Conservation (phyloP, 2,797 vertebrate species). For the Sebastes hubbsi region DNA sequence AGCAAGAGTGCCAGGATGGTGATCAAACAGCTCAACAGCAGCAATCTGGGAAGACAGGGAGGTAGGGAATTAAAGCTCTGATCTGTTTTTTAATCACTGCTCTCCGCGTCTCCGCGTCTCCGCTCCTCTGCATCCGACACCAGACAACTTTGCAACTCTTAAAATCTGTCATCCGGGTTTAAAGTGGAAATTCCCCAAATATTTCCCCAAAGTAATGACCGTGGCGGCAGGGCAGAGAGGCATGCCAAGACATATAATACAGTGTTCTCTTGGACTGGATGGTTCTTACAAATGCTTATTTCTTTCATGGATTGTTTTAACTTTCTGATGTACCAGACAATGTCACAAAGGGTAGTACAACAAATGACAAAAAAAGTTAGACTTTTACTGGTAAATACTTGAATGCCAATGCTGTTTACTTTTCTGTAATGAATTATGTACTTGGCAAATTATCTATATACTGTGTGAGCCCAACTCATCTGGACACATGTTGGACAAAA, state of each 20-base stretch:
- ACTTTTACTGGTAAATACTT: background rate
- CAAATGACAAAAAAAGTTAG: background rate
- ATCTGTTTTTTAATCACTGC: conserved; percentile 81
- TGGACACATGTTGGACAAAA: background rate
- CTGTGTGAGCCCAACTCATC: background rate
- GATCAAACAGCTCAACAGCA: conserved; percentile 77
- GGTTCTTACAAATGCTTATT: background rate
- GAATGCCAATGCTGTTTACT: background rate
- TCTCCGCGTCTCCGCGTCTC: conserved; percentile 64
- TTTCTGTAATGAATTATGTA: background rate
- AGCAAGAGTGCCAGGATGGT: conserved; percentile 55
- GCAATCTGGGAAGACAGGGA: conserved; percentile 68
- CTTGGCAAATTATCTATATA: background rate
- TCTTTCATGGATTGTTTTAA: background rate
- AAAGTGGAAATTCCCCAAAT: conserved; percentile 75
- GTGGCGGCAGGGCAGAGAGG: conserved; percentile 32
- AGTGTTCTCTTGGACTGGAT: conserved; percentile 18
- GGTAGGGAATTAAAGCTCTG: conserved; percentile 74
- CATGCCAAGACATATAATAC: conserved; percentile 43
- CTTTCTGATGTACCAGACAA: background rate
- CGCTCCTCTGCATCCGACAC: conserved; percentile 72
- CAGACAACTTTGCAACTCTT: conserved; percentile 58
- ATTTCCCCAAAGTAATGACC: conserved; percentile 58
- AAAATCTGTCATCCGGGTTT: conserved; percentile 65
- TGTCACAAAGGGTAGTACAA: background rate